Percentiles rank a stretch among this genome's conserved stretches.
Evolutionary conservation across 2,797 vertebrate species (phyloP).

Genomic region (Spinus pinus): DNA sequence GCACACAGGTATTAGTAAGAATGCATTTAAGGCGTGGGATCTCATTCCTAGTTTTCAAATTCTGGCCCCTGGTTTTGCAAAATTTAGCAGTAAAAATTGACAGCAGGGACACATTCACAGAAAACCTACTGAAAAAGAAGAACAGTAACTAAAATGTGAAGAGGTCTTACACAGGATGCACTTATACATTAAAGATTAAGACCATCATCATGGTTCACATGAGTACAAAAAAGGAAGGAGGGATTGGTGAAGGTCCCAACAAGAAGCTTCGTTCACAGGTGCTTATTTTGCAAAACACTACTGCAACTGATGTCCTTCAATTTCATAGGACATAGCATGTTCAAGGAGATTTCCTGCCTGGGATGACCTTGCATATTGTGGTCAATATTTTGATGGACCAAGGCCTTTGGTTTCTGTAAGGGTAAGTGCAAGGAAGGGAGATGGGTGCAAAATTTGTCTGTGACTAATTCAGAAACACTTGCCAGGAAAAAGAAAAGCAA

Average conservation of each 20-base stretch:
- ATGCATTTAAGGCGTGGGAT: neutral
- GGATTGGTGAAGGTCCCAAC: neutral
- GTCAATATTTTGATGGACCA: neutral
- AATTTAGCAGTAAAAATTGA: neutral
- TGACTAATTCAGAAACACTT: neutral
- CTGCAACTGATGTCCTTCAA: neutral
- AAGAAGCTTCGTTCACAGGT: neutral
- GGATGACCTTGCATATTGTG: neutral
- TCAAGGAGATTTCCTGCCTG: neutral
- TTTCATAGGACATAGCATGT: fast-evolving
- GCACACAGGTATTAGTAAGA: neutral
- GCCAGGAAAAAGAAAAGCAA: neutral
- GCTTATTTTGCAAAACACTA: neutral
- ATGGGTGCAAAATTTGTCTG: neutral
- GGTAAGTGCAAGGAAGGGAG: neutral
- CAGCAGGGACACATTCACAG: neutral
- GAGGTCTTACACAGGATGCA: neutral
- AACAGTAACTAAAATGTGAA: neutral
- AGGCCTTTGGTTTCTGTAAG: neutral
- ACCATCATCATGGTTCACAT: neutral
- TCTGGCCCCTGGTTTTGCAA: neutral
- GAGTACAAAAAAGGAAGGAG: neutral
- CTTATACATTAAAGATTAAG: neutral
- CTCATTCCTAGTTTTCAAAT: neutral
- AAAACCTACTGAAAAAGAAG: neutral